Evolutionary conservation across 2,797 vertebrate species (phyloP).

Genomic region (Sylvilagus floridanus): DNA sequence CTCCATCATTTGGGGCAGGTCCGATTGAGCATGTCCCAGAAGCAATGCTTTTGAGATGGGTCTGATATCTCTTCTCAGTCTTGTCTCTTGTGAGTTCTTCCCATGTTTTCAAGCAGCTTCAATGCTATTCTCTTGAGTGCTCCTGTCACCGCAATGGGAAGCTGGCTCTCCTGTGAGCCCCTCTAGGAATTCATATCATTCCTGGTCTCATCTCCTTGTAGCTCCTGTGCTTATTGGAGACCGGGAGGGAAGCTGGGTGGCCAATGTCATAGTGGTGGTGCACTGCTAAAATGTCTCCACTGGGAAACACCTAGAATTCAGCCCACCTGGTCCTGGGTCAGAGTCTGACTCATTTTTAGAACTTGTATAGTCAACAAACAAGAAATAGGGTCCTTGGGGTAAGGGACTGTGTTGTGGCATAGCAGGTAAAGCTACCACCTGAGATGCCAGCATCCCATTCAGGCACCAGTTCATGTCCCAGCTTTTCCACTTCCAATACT

Average conservation of each 20-base stretch:
- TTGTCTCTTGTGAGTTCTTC: not conserved
- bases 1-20: too few species aligned
- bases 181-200: not conserved
- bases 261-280: not conserved
- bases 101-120: not conserved
- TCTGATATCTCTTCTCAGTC: not conserved
- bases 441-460: too few species aligned
- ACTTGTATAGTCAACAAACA: not conserved
- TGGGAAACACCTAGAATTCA: constrained; percentile 13
- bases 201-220: not conserved
- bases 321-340: not conserved
- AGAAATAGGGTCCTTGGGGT: not conserved
- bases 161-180: not conserved
- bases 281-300: not conserved
- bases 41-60: not conserved
- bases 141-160: not conserved
- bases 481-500: too few species aligned
- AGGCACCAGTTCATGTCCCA: too few species aligned
- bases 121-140: not conserved
- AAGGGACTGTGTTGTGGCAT: too few species aligned
- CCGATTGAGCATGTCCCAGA: not conserved
- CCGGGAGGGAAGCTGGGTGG: not conserved
- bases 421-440: too few species aligned
- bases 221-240: not conserved
- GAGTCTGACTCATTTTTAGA: constrained; percentile 40